Evolutionary conservation across 2,113 vertebrate species (phyloP), one percentile per base, ranked within the genome.

Genomic region (Nothocercus nigrocapillus): DNA sequence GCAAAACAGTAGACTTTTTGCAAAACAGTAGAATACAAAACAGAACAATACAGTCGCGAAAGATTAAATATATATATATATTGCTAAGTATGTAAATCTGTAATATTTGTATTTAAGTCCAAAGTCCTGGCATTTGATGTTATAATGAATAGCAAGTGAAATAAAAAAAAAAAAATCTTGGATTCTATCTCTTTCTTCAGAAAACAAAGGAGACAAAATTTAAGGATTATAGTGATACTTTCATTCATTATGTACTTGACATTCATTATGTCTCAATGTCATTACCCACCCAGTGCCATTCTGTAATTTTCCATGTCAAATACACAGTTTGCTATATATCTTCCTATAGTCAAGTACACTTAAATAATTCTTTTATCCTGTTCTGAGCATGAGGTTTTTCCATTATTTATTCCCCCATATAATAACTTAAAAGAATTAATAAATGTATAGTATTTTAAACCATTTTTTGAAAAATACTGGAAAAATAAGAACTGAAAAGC

Each of bases 41-140:
- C 24, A 56, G 40, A 85, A 90, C n/a, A n/a, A n/a, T n/a, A n/a
- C n/a, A 82, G 8, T 63, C 19, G 86, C 74, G 67, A 40, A 85
- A 14, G 2, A 16, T 47, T 47, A 19, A 19, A 36, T 7, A 36
- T 21, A 49, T 10, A 49, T 19, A 49, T 22, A 49, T 49, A 49
- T 49, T 11, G 10, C 47, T 49, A 49, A 74, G 24, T 64, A 22
- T 5, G 1, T 82, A 25, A 79, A 79, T 61, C 30, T 25, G 13
- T 28, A 75, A 6, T 49, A 36, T 66, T 82, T 74, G 53, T 42
- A 4, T 61, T 85, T 12, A 25, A 62, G 11, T 67, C 18, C 11
- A 76, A 82, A 74, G 10, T 85, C 1, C 5, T 68, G 27, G 4
- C 6, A 62, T 44, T 32, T 45, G 42, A 20, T 72, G 9, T 56